phyloP scores from a whole-genome alignment of 2,113 vertebrate genomes.

The Cyrtonyx montezumae region DNA sequence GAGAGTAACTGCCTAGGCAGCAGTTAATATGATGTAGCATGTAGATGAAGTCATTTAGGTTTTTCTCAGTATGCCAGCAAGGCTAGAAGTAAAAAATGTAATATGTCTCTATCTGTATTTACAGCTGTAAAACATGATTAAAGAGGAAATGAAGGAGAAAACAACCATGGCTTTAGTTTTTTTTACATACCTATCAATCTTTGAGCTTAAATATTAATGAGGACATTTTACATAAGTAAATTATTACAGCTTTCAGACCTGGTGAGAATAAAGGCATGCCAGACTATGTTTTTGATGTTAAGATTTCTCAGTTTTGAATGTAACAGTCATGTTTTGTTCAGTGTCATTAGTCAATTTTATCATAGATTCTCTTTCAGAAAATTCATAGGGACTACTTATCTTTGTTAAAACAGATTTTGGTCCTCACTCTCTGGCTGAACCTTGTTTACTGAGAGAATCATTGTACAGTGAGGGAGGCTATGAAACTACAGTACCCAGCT shows the following conservation, averaged over 20 bases:
- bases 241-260: constrained; percentile 44
- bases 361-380: not conserved
- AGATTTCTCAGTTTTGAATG: constrained; percentile 42
- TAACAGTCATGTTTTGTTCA: constrained; percentile 19
- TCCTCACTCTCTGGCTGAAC: not conserved
- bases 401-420: not conserved
- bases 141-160: not conserved
- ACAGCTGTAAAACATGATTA: not conserved
- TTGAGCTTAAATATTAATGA: constrained; percentile 51
- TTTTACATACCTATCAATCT: not conserved
- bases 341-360: constrained; percentile 34
- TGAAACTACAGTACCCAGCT: not conserved
- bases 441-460: not conserved
- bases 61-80: not conserved
- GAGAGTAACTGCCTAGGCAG: not conserved
- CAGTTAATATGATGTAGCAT: not conserved
- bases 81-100: not conserved
- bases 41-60: not conserved
- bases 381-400: not conserved
- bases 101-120: not conserved
- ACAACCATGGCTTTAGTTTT: not conserved
- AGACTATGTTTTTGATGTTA: constrained; percentile 40
- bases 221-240: constrained; percentile 23
- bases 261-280: constrained; percentile 15
- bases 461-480: not conserved